Conservation (phyloP, 37 sponge, comb jelly and placozoan species). For the Geodia barretti region DNA sequence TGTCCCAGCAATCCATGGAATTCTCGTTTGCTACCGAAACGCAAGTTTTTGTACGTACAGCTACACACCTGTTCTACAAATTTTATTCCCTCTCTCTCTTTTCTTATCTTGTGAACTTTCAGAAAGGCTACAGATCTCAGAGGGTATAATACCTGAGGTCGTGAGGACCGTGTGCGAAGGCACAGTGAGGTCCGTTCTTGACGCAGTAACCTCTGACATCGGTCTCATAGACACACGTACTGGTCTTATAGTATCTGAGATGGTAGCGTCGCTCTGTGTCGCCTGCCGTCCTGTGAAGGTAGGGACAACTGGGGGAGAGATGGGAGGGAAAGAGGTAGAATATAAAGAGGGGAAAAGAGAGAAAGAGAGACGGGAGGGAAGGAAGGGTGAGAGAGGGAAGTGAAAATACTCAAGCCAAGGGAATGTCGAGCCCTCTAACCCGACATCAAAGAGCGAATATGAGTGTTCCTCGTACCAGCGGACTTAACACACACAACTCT, state of each 20-base stretch:
- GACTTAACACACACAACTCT: too few relatives aligned
- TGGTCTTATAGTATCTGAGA: slow-evolving; percentile 95
- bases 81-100: too few relatives aligned
- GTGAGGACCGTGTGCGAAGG: slow-evolving; percentile 91
- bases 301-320: slow-evolving; percentile 76
- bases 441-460: too few relatives aligned
- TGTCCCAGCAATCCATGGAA: too few relatives aligned
- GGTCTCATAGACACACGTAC: slow-evolving; percentile 96
- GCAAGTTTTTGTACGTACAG: too few relatives aligned
- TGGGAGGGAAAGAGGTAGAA: neutral
- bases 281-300: slow-evolving; percentile 92
- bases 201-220: slow-evolving; percentile 89
- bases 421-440: too few relatives aligned
- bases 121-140: too few relatives aligned
- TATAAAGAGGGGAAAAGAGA: too few relatives aligned
- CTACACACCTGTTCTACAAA: too few relatives aligned
- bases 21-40: too few relatives aligned
- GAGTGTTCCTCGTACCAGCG: too few relatives aligned
- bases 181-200: slow-evolving; percentile 98
- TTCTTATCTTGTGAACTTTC: too few relatives aligned
- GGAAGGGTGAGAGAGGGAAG: neutral
- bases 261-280: slow-evolving; percentile 98
- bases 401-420: neutral
- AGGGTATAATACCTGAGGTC: slow-evolving; percentile 55
- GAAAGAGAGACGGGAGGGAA: neutral